phyloP scores from a whole-genome alignment of 2,888 invertebrate genomes.

The Pseudolycoriella hygida region DNA sequence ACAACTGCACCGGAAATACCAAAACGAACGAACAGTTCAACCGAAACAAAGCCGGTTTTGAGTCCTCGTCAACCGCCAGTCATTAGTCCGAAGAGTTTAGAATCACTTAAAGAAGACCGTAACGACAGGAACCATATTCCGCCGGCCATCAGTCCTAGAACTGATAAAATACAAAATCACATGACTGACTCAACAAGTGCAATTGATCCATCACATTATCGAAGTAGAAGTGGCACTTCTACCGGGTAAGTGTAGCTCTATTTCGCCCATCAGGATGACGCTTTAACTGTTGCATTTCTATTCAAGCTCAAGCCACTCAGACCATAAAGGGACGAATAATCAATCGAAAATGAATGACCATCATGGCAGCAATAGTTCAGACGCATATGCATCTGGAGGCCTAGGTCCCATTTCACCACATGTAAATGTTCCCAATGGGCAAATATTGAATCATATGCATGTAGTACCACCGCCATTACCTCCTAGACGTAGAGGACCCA shows the following conservation, averaged over 20 bases:
- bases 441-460: slow-evolving; percentile 19
- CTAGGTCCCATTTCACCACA: slow-evolving; percentile 28
- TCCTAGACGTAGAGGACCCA: slow-evolving; percentile 25
- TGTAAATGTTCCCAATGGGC: slow-evolving; percentile 27
- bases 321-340: neutral
- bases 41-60: slow-evolving; percentile 5
- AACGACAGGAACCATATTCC: slow-evolving; percentile 6
- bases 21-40: slow-evolving; percentile 15
- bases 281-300: too few relatives aligned
- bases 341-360: neutral
- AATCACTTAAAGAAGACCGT: slow-evolving; percentile 8
- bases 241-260: neutral
- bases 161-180: slow-evolving; percentile 12
- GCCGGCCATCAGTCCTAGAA: slow-evolving; percentile 19
- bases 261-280: too few relatives aligned
- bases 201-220: slow-evolving; percentile 13
- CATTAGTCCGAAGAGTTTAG: slow-evolving; percentile 9
- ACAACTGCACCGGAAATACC: slow-evolving; percentile 13
- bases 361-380: neutral
- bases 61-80: slow-evolving; percentile 7
- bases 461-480: slow-evolving; percentile 25
- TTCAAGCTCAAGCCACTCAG: too few relatives aligned
- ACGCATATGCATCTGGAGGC: slow-evolving; percentile 7
- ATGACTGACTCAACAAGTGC: slow-evolving; percentile 4
- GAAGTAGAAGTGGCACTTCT: slow-evolving; percentile 10